These are phyloP conservation scores for Percopsis omiscomaycus DNA, from an alignment of 2,797 vertebrate species.

Conservation along the genomic window DNA sequence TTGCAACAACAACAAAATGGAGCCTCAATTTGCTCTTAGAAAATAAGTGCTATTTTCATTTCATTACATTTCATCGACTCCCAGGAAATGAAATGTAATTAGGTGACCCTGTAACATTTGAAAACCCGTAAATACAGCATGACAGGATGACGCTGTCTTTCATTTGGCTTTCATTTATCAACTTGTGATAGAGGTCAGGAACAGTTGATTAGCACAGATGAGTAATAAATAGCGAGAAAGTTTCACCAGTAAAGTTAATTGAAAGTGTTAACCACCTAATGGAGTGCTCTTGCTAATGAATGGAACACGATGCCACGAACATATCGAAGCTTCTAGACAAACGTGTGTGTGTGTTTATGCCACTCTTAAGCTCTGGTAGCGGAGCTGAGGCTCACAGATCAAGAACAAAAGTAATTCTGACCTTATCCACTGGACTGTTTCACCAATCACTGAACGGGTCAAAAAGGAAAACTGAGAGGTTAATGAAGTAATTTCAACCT, in stretches of 20 bases:
- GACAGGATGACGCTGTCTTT: slow-evolving; percentile 30
- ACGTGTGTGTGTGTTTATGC: slow-evolving; percentile 21
- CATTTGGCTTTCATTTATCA: slow-evolving; percentile 60
- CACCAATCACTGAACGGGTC: slow-evolving; percentile 41
- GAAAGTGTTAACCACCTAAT: slow-evolving; percentile 66
- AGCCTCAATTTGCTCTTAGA: slow-evolving; percentile 22
- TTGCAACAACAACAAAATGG: slow-evolving; percentile 6
- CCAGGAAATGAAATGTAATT: slow-evolving; percentile 59
- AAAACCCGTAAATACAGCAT: slow-evolving; percentile 46
- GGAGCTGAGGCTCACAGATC: slow-evolving; percentile 31
- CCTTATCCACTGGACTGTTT: slow-evolving; percentile 44
- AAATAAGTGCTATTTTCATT: slow-evolving; percentile 48
- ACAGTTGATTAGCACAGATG: slow-evolving; percentile 36
- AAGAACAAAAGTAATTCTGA: slow-evolving; percentile 36
- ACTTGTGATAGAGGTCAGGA: slow-evolving; percentile 56
- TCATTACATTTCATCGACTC: slow-evolving; percentile 39
- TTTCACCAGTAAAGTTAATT: slow-evolving; percentile 57
- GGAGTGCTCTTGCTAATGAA: slow-evolving; percentile 53
- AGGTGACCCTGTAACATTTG: slow-evolving; percentile 60
- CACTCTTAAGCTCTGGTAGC: slow-evolving; percentile 21
- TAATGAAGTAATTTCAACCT: slow-evolving; percentile 64
- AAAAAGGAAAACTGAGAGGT: slow-evolving; percentile 56
- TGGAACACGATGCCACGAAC: slow-evolving; percentile 23
- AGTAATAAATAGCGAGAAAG: slow-evolving; percentile 66
- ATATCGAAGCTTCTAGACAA: slow-evolving; percentile 32